These are phyloP conservation scores for Pseudochromis fuscus DNA, from an alignment of 2,797 vertebrate genomes.

Conservation along the genomic window DNA sequence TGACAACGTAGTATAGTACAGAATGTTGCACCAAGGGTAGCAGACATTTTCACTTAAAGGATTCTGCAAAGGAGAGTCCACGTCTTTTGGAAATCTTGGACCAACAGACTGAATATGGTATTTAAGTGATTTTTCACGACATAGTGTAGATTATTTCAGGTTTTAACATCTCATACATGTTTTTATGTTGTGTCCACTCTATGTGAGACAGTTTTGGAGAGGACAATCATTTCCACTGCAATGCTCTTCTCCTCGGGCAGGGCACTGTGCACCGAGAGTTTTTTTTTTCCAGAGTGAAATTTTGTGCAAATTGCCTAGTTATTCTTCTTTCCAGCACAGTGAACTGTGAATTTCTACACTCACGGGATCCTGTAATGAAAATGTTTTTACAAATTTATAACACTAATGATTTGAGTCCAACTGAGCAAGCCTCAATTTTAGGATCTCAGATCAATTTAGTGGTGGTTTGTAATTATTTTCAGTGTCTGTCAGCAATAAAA, in stretches of 20 bases:
- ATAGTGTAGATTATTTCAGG: background rate
- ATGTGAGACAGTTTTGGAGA: constrained; percentile 28
- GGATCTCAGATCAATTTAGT: background rate
- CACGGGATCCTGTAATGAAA: constrained; percentile 21
- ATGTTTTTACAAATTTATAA: background rate
- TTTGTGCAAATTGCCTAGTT: constrained; percentile 49
- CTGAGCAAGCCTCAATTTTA: background rate
- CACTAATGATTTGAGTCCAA: background rate
- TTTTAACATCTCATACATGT: constrained; percentile 2
- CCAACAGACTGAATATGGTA: background rate
- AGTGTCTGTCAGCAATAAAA: constrained; percentile 13
- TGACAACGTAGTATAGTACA: constrained; percentile 14
- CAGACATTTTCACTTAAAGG: constrained; percentile 5
- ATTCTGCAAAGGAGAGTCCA: background rate
- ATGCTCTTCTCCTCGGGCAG: constrained; percentile 36
- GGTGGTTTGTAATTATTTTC: constrained; percentile 12
- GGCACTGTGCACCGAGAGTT: constrained; percentile 45
- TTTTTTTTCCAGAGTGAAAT: constrained; percentile 24
- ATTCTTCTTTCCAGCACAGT: constrained; percentile 49
- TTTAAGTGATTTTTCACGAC: background rate
- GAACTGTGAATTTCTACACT: constrained; percentile 23
- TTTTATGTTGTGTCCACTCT: background rate
- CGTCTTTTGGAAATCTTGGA: constrained; percentile 5
- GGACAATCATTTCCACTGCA: constrained; percentile 39
- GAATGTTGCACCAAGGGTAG: constrained; percentile 24